phyloP scores from a whole-genome alignment of 1,140 invertebrate species.

The Brachionus sp. region DNA sequence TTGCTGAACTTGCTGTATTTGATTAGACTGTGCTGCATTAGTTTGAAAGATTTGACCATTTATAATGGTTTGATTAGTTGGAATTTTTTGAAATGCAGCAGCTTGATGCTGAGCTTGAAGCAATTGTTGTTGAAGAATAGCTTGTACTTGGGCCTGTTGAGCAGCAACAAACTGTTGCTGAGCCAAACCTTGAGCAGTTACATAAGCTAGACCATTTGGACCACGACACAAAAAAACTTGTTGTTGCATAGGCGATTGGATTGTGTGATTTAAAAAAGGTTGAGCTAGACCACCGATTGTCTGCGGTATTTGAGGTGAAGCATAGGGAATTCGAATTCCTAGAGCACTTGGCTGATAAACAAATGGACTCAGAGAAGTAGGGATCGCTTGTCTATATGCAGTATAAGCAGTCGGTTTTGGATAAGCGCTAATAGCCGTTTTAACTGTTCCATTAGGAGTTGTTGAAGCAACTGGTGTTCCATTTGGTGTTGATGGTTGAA shows the following conservation, averaged over 20 bases:
- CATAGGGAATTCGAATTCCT: background rate
- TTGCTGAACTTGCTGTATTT: background rate
- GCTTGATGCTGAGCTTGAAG: background rate
- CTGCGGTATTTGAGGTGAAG: background rate
- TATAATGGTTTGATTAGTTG: background rate
- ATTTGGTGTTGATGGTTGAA: background rate
- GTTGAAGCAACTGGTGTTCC: background rate
- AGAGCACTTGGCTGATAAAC: background rate
- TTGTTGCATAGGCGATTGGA: background rate
- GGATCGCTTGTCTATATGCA: background rate
- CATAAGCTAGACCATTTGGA: background rate
- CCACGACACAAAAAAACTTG: background rate
- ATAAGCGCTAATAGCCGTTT: background rate
- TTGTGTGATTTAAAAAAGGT: background rate
- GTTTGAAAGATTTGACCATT: background rate
- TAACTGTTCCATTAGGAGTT: background rate
- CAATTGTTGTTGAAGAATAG: slow-evolving; percentile 11
- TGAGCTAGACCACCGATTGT: background rate
- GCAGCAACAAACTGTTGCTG: slow-evolving; percentile 4
- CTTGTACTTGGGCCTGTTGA: background rate
- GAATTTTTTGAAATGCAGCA: background rate
- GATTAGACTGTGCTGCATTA: background rate
- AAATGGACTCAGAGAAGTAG: background rate
- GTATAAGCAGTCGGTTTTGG: background rate
- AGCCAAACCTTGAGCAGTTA: background rate